These are phyloP conservation scores for Aspidiotus rigidus DNA, from an alignment of 2,888 invertebrate genomes.

Conservation along the genomic window DNA sequence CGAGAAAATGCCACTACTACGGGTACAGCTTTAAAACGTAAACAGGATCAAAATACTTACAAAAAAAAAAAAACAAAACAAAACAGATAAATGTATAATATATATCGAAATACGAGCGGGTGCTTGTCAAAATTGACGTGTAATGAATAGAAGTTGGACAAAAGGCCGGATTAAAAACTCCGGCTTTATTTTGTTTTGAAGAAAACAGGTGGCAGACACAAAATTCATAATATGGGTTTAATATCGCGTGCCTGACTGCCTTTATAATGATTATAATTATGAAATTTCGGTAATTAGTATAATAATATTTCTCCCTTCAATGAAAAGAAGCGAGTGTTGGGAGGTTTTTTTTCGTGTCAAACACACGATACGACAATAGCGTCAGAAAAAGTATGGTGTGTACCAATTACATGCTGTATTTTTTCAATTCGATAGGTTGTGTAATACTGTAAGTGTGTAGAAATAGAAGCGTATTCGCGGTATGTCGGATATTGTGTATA, in stretches of 20 bases:
- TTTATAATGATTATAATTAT: conserved; percentile 26
- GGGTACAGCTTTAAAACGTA: too few species aligned
- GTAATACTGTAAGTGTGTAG: background rate
- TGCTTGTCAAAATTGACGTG: conserved; percentile 30
- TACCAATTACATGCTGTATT: background rate
- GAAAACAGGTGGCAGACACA: conserved; percentile 32
- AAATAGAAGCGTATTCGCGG: background rate
- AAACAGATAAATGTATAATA: background rate
- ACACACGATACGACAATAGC: conserved; percentile 1
- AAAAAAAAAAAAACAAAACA: conserved; percentile 1
- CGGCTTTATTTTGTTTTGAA: conserved; percentile 13
- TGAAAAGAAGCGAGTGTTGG: background rate
- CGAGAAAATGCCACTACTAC: too few species aligned
- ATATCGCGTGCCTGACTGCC: conserved; percentile 30
- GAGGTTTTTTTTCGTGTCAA: background rate
- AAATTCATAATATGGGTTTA: conserved; percentile 27
- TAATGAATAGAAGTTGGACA: conserved; percentile 32
- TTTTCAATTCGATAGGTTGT: background rate
- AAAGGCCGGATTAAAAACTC: conserved; percentile 30
- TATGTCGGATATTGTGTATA: background rate
- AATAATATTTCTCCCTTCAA: conserved; percentile 19
- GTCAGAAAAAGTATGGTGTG: background rate
- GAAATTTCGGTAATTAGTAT: conserved; percentile 31
- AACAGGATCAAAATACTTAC: too few species aligned
- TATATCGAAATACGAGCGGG: conserved; percentile 17